Evolutionary conservation across 2,888 invertebrate species (phyloP).

Genomic region (Dynastes hyllus): DNA sequence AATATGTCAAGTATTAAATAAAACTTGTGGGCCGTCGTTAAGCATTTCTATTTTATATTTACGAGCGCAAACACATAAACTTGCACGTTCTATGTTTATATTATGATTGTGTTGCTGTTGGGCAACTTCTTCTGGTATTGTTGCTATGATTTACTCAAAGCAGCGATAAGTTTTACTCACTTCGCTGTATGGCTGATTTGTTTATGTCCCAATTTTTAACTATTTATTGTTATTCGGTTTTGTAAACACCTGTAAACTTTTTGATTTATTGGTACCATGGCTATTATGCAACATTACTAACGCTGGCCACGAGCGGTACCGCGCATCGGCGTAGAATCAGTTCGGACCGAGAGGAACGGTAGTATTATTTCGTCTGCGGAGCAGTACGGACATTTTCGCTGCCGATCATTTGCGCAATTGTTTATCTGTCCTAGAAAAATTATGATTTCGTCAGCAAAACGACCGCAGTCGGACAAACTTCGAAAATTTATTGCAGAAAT

Average conservation of each 20-base stretch:
- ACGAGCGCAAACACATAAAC: not conserved
- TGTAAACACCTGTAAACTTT: constrained; percentile 31
- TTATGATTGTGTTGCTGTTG: constrained; percentile 16
- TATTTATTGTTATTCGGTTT: not conserved
- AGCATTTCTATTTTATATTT: not conserved
- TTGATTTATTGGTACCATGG: not conserved
- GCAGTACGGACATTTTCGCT: too few species aligned
- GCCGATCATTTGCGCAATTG: too few species aligned
- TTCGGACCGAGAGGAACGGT: too few species aligned
- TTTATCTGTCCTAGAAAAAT: too few species aligned
- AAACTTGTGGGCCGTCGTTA: constrained; percentile 27
- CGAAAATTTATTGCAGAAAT: too few species aligned
- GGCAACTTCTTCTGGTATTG: constrained; percentile 21
- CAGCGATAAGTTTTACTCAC: constrained; percentile 13
- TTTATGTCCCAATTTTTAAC: constrained; percentile 39
- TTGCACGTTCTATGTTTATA: constrained; percentile 12
- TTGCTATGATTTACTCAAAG: constrained; percentile 24
- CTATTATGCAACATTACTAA: not conserved
- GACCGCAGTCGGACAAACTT: too few species aligned
- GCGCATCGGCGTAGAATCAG: too few species aligned
- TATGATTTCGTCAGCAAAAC: too few species aligned
- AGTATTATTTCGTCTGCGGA: too few species aligned
- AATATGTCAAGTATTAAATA: constrained; percentile 19
- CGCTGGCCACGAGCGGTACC: too few species aligned
- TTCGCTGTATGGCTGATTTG: constrained; percentile 26